These are phyloP conservation scores for Anoncus sp. DNA, from an alignment of 2,888 invertebrate genomes.

Conservation along the genomic window DNA sequence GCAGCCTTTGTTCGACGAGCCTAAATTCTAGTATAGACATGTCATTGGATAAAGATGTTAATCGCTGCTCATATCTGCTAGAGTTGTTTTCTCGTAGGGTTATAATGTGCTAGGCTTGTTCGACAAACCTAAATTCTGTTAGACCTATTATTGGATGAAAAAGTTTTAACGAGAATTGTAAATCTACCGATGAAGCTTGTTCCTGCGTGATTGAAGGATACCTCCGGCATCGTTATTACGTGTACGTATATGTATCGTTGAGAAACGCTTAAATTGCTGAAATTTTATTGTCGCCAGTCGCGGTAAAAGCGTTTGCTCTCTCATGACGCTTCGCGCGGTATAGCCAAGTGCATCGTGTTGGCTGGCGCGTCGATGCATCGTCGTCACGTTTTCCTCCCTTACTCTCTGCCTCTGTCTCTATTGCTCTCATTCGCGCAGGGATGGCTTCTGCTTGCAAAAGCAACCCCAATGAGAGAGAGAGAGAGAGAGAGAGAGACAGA, in stretches of 20 bases:
- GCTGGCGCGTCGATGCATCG: slow-evolving; percentile 63
- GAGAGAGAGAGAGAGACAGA: slow-evolving; percentile 5
- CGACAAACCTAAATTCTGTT: too few relatives aligned
- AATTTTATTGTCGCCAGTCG: slow-evolving; percentile 48
- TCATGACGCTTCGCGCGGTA: slow-evolving; percentile 27
- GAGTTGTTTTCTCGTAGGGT: too few relatives aligned
- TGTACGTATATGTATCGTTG: slow-evolving; percentile 34
- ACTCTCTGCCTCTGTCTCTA: slow-evolving; percentile 8
- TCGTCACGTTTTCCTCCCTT: slow-evolving; percentile 65
- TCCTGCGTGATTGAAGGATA: too few relatives aligned
- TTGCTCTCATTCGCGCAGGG: not conserved
- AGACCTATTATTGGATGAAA: too few relatives aligned
- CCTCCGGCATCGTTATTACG: too few relatives aligned
- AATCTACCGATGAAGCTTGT: too few relatives aligned
- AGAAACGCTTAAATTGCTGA: slow-evolving; percentile 54
- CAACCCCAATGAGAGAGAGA: slow-evolving; percentile 7
- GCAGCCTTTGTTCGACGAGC: too few relatives aligned
- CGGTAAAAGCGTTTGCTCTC: slow-evolving; percentile 45
- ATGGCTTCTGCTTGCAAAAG: slow-evolving; percentile 44
- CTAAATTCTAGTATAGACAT: too few relatives aligned
- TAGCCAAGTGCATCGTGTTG: slow-evolving; percentile 54
- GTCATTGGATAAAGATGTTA: too few relatives aligned
- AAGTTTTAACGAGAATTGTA: too few relatives aligned
- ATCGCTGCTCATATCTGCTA: too few relatives aligned
- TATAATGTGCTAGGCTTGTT: too few relatives aligned